These are phyloP conservation scores for Amblyjoppa proteus DNA, from an alignment of 2,888 invertebrate genomes.

Conservation along the genomic window DNA sequence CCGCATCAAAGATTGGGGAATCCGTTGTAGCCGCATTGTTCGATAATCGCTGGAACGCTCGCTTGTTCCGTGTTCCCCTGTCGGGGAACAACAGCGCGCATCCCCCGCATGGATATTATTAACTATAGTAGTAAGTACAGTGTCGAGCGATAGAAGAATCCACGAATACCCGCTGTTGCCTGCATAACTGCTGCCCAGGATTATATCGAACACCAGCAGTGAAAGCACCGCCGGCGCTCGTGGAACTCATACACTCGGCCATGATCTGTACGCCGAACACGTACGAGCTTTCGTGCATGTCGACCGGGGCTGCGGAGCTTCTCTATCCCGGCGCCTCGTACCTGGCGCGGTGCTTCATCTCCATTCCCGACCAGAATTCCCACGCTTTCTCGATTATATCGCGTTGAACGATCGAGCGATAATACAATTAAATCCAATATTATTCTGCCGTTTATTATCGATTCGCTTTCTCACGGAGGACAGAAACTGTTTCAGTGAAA, in stretches of 20 bases:
- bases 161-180: conserved; percentile 38
- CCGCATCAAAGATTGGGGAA: conserved; percentile 1
- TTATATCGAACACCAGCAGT: conserved; percentile 45
- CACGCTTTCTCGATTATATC: conserved; percentile 46
- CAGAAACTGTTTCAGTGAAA: neutral
- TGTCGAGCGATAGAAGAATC: conserved; percentile 48
- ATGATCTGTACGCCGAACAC: conserved; percentile 58
- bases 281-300: conserved; percentile 59
- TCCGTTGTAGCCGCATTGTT: conserved; percentile 13
- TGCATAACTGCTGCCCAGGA: conserved; percentile 21
- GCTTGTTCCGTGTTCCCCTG: neutral
- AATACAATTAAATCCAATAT: conserved; percentile 44
- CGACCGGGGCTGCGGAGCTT: conserved; percentile 36
- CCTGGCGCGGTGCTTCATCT: conserved; percentile 36
- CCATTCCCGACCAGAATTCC: conserved; percentile 29
- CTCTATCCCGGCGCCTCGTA: conserved; percentile 38
- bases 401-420: conserved; percentile 34
- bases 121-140: conserved; percentile 21
- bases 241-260: conserved; percentile 42
- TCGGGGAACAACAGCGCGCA: conserved; percentile 24
- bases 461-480: neutral
- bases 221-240: conserved; percentile 12
- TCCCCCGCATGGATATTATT: conserved; percentile 24
- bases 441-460: neutral
- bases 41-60: conserved; percentile 8